Evolutionary conservation across 2,797 vertebrate species (phyloP).

Genomic region (Helarctos malayanus): DNA sequence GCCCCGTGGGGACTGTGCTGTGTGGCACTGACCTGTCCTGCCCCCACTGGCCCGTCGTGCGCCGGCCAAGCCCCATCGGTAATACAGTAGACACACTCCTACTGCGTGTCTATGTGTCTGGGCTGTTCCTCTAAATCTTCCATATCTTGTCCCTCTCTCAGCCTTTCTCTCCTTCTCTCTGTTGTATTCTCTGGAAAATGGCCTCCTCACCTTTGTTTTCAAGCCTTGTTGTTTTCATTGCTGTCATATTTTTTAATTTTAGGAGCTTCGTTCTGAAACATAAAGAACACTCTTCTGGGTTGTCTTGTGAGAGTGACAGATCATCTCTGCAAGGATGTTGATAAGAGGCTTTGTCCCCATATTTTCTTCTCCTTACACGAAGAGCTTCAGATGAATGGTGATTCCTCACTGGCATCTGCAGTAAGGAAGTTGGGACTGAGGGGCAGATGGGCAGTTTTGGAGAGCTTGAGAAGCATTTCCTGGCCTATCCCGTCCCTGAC

Average conservation of each 20-base stretch:
- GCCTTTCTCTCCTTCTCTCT: background rate
- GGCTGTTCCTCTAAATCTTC: too few relatives aligned
- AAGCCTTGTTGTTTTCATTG: background rate
- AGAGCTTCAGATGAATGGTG: background rate
- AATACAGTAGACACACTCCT: background rate
- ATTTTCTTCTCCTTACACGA: background rate
- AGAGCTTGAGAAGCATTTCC: rapidly evolving
- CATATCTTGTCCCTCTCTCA: background rate
- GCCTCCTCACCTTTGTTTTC: background rate
- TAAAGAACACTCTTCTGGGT: rapidly evolving
- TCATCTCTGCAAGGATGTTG: too few relatives aligned
- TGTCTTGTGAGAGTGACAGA: background rate
- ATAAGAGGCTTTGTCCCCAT: background rate
- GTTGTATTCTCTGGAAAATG: background rate
- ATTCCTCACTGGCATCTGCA: background rate
- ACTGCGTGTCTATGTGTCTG: rapidly evolving
- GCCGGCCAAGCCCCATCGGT: background rate
- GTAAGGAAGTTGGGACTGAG: background rate
- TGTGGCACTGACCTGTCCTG: rapidly evolving
- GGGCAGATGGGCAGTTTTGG: too few relatives aligned
- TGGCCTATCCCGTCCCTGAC: rapidly evolving
- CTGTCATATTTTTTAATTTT: background rate
- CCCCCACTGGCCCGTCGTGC: too few relatives aligned
- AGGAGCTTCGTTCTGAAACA: background rate
- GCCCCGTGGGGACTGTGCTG: too few relatives aligned